Base-by-base conservation (phyloP, 2,113 vertebrate genomes). In the Hippoglossus stenolepis region DNA sequence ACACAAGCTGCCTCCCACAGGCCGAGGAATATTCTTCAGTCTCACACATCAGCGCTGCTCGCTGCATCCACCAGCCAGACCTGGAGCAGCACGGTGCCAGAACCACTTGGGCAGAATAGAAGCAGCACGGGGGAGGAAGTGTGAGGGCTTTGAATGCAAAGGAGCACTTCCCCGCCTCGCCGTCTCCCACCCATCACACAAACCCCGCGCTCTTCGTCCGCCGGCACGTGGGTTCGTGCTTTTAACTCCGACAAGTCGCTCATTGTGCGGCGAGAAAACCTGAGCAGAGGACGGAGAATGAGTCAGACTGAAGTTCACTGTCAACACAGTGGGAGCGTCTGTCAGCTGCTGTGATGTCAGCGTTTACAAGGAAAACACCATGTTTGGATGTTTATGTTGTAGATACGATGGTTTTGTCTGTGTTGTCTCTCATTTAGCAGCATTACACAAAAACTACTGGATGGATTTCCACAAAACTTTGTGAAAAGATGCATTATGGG, bases 41-140 rank as follows among this genome's bases (percentile, higher is more conserved):
- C 20, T 76, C 28, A 38, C 58, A 61, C 43, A 60, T 45, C 28
- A 28, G 5, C 35, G 35, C 35, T 38, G 35, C 35, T 38, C 35
- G 5, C 6, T 7, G 35, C 40, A 12, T 2, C 13, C 40, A 43
- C 2, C 40, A 43, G 40, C 40, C 40, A 12, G 40, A 12, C 40
- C 40, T 13, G 2, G 40, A 43, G 40, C 40, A 13, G 40, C 38
- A 12, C 38, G 9, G 38, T 12, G 9, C 38, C 38, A 40, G 38
- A 40, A 31, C 45, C 67, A 83, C 89, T 78, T 83, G 65, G 35
- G 61, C 73, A 70, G 83, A 87, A 86, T 82, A 79, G 60, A 77
- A 84, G 51, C 82, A 75, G 38, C 60, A 45, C 38, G 62, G 6
- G 40, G 43, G 54, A 43, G 40, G 40, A 43, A 13, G 40, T 13